Percentiles rank a stretch among this genome's conserved stretches.
Evolutionary conservation across 1,140 invertebrate species (phyloP).

Genomic region (Copidosoma floridanum): DNA sequence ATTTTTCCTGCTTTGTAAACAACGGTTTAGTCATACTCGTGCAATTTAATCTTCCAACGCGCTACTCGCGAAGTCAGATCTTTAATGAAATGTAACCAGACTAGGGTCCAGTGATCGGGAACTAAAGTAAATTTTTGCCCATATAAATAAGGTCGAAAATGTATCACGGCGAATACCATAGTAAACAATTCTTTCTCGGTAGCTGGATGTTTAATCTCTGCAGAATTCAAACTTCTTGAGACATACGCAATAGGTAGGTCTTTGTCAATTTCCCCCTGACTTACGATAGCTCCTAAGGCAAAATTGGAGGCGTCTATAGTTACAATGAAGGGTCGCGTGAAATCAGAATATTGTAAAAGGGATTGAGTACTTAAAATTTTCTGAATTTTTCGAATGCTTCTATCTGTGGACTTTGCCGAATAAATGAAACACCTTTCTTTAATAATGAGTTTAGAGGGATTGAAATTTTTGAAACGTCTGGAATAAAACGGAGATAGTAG

Average conservation of each 20-base stretch:
- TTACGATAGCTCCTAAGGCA: neutral
- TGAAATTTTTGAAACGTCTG: no score
- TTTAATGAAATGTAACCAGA: neutral
- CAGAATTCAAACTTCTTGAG: constrained; percentile 38
- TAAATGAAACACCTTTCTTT: no score
- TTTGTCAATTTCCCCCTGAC: neutral
- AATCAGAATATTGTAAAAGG: no score
- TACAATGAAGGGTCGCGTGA: no score
- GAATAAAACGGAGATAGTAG: no score
- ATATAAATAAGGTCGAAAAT: constrained; percentile 33
- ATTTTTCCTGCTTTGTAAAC: no score
- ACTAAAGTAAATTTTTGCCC: constrained; percentile 36
- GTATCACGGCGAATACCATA: no score
- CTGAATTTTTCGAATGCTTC: neutral
- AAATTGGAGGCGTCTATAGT: no score
- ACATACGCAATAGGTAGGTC: constrained; percentile 23
- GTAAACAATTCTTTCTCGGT: no score
- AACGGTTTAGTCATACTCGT: no score
- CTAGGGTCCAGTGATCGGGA: no score
- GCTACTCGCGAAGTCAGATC: neutral
- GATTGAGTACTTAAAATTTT: neutral
- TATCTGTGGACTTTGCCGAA: neutral
- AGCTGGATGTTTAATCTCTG: constrained; percentile 48
- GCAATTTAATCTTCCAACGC: neutral
- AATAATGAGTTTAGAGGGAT: neutral